Conservation (phyloP, 2,797 vertebrate genomes). For the Cyprinella venusta region DNA sequence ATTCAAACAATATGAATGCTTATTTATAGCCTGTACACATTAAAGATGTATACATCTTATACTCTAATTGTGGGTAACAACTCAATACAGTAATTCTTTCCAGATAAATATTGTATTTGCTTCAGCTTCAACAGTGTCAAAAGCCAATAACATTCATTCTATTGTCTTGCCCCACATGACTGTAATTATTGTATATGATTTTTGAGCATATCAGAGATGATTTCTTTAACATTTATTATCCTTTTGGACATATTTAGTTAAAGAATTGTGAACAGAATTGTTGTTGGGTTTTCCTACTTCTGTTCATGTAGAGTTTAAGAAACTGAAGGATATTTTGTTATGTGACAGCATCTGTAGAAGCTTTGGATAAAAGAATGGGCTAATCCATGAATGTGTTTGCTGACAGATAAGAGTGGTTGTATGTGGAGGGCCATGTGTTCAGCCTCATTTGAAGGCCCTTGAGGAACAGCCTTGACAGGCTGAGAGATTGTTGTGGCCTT, state of each 20-base stretch:
- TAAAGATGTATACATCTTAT: not conserved
- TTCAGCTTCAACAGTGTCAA: not conserved
- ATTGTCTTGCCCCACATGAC: not conserved
- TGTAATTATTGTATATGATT: not conserved
- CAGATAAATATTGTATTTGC: not conserved
- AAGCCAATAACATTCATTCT: not conserved
- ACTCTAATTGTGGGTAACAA: not conserved
- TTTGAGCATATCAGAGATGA: not conserved
- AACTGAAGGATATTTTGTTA: not conserved
- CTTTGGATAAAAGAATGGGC: conserved; percentile 13
- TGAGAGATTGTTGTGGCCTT: not conserved
- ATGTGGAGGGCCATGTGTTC: conserved; percentile 35
- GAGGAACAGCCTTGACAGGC: conserved; percentile 10
- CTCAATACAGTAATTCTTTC: not conserved
- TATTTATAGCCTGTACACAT: no score
- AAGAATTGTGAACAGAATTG: not conserved
- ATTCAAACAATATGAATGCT: not conserved
- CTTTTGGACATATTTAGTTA: not conserved
- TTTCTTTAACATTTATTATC: not conserved
- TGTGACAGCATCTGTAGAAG: conserved; percentile 13
- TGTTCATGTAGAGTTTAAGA: conserved; percentile 12
- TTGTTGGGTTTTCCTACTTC: not conserved
- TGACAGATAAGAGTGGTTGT: conserved; percentile 40
- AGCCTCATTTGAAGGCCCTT: conserved; percentile 14
- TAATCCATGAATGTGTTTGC: conserved; percentile 10